Evolutionary conservation across 2,888 invertebrate genomes (phyloP).

Genomic region (Xestia rhomboidea): DNA sequence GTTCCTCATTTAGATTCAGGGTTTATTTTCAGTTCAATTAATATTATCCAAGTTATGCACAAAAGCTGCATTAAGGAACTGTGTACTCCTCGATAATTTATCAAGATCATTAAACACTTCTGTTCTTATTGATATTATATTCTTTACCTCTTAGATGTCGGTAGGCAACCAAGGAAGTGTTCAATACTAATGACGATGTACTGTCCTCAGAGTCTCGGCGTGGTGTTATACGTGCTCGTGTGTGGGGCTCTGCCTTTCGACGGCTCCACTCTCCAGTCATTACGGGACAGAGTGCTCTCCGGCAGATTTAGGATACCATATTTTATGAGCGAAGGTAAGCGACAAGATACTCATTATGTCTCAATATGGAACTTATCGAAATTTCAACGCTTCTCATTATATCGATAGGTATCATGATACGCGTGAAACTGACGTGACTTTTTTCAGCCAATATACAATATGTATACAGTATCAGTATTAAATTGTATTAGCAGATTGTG

Average conservation of each 20-base stretch:
- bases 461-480: constrained; percentile 4
- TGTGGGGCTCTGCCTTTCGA: constrained; percentile 99
- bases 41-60: neutral
- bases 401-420: constrained; percentile 10
- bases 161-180: constrained; percentile 28
- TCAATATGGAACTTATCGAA: constrained; percentile 52
- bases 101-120: neutral
- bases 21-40: constrained; percentile 1
- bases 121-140: constrained; percentile 1
- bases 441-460: constrained; percentile 7
- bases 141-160: neutral
- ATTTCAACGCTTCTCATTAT: neutral
- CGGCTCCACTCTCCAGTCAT: constrained; percentile 97
- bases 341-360: constrained; percentile 50
- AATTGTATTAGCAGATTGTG: constrained; percentile 15
- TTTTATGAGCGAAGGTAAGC: constrained; percentile 98
- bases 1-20: neutral
- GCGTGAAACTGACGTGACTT: constrained; percentile 2
- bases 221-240: constrained; percentile 98
- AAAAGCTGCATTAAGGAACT: neutral
- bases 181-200: constrained; percentile 50
- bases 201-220: constrained; percentile 96
- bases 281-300: constrained; percentile 97
- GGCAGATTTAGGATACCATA: constrained; percentile 99
- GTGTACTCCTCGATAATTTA: neutral